Evolutionary conservation across 1,140 invertebrate genomes (phyloP), one percentile per base, ranked within the genome.

Genomic region (Phymastichus coffea): DNA sequence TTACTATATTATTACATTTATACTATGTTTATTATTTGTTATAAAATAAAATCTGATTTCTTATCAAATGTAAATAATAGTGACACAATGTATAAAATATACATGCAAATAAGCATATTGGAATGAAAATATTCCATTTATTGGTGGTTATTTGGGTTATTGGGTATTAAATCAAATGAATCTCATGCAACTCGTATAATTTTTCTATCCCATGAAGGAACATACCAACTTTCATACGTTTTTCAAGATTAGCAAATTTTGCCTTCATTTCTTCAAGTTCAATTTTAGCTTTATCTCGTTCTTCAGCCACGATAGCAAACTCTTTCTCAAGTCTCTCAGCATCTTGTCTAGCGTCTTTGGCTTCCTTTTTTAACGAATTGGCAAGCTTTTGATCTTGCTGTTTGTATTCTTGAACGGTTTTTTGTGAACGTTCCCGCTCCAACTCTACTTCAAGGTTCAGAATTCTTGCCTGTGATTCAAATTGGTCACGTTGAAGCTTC

Each of bases 251-350:
- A 43, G 86, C 80, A 64, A 91, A 91, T 72, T 86, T 86, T 68
- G 87, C 84, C 70, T 87, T 90, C 56, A 87, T 81, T 77, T 92
- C 90, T 72, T 93, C 92, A 37, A 93, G 77, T 70, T 92, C 89
- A 17, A 83, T 84, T 72, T 88, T 85, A 0, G 87, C 85, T 30
- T 86, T 85, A 60, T 93, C 89, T 57, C 92, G 82, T 75, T 91
- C 85, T 66, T 91, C 88, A 2, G 87, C 85, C 4, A 85, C 85
- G 63, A 84, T 82, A 33, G 88, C 84, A 71, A 87, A 93, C 68
- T 91, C 90, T 66, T 87, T 86, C 68, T 93, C 89, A 61, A 92
- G 83, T 69, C 90, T 87, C 70, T 93, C 90, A 0, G 88, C 87
- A 17, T 86, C 86, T 68, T 88, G 88, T 69, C 88, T 86, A 0